These are phyloP conservation scores for Trachelus iudaicus DNA, from an alignment of 2,888 invertebrate genomes.

Conservation along the genomic window DNA sequence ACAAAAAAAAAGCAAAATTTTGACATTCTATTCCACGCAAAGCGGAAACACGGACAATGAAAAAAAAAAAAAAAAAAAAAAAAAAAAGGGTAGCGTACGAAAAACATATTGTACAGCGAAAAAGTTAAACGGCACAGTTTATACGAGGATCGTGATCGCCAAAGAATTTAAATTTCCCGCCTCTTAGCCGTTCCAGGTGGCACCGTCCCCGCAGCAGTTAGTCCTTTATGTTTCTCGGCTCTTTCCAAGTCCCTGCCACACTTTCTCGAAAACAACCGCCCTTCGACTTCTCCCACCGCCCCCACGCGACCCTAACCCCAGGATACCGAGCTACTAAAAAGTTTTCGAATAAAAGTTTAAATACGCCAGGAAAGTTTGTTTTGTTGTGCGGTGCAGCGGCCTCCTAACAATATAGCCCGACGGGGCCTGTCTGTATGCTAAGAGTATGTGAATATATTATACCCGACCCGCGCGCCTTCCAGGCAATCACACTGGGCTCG, in stretches of 20 bases:
- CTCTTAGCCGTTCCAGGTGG: background rate
- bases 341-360: slow-evolving; percentile 65
- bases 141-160: background rate
- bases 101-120: background rate
- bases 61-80: background rate
- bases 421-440: slow-evolving; percentile 50
- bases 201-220: background rate
- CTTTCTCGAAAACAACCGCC: slow-evolving; percentile 23
- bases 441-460: slow-evolving; percentile 47
- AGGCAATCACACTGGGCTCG: slow-evolving; percentile 39
- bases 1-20: background rate
- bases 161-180: background rate
- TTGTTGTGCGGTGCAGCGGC: slow-evolving; percentile 30
- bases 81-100: background rate
- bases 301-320: background rate
- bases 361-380: slow-evolving; percentile 59
- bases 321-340: slow-evolving; percentile 50
- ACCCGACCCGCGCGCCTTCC: slow-evolving; percentile 15
- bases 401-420: slow-evolving; percentile 49
- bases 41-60: background rate
- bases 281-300: slow-evolving; percentile 8
- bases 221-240: background rate
- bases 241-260: background rate
- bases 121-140: background rate
- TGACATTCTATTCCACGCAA: background rate